Conservation (phyloP, 1,140 invertebrate genomes). For the Sycophila sp. region DNA sequence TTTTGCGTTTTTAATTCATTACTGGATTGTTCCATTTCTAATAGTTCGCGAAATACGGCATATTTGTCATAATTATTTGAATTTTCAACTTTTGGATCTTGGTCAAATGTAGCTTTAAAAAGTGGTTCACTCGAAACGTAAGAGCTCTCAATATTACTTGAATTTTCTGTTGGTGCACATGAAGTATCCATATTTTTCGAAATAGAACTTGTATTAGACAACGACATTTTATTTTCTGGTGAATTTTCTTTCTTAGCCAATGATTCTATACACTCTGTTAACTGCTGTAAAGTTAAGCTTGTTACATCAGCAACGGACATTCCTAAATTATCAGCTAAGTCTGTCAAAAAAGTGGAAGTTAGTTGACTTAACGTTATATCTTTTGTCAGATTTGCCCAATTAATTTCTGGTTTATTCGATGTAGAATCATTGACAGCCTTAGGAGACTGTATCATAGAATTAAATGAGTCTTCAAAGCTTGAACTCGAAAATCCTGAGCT, state of each 20-base stretch:
- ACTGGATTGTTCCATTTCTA: constrained; percentile 75
- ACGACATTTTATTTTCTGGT: not conserved
- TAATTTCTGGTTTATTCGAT: constrained; percentile 24
- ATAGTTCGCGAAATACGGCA: constrained; percentile 84
- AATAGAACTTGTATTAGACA: constrained; percentile 43
- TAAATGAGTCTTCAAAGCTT: constrained; percentile 61
- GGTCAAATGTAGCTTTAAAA: constrained; percentile 71
- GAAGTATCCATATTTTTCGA: constrained; percentile 12
- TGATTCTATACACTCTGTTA: constrained; percentile 78
- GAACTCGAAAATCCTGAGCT: constrained; percentile 48
- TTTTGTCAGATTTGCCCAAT: constrained; percentile 55
- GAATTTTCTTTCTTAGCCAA: constrained; percentile 50
- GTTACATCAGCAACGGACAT: constrained; percentile 82
- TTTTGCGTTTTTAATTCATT: constrained; percentile 60
- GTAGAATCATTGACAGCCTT: constrained; percentile 8
- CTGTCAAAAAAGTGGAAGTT: constrained; percentile 81
- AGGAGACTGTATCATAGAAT: constrained; percentile 51
- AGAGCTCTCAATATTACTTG: constrained; percentile 36
- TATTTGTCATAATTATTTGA: constrained; percentile 76
- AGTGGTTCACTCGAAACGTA: constrained; percentile 50
- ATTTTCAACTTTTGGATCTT: constrained; percentile 47
- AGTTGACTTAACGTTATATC: constrained; percentile 85
- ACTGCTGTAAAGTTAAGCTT: constrained; percentile 84
- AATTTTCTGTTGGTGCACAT: not conserved
- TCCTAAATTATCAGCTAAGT: constrained; percentile 78